A percentile compares a stretch with the other conserved stretches of the same genome.
These are phyloP conservation scores for Papio anubis DNA, from an alignment of 2,113 vertebrate species.

Conservation along the genomic window DNA sequence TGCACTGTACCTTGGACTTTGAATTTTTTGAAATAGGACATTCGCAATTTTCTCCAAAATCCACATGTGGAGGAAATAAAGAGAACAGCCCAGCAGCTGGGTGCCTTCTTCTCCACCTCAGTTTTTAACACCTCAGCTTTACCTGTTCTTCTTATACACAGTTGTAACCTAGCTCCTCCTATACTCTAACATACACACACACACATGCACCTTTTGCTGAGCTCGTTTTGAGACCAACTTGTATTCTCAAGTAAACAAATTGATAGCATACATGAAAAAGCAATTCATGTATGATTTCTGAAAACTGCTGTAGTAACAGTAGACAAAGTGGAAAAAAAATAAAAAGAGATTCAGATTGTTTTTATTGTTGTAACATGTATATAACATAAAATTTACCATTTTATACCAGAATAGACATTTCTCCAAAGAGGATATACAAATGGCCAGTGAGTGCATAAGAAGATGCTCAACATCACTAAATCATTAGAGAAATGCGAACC, in stretches of 20 bases:
- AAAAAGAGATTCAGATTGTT: neutral
- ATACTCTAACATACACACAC: too few relatives aligned
- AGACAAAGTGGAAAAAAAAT: neutral
- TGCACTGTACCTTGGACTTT: neutral
- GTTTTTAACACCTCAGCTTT: neutral
- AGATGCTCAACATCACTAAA: neutral
- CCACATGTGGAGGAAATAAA: neutral
- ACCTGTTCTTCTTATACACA: neutral
- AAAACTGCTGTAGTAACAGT: neutral
- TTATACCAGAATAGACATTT: neutral
- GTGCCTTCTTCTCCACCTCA: neutral
- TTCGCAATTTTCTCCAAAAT: conserved; percentile 23
- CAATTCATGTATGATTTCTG: neutral
- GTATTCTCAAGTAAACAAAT: neutral
- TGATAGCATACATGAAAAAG: neutral
- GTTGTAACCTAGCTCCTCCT: neutral
- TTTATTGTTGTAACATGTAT: neutral
- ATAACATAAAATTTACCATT: neutral
- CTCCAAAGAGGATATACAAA: neutral
- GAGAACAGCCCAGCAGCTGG: neutral
- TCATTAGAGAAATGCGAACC: neutral
- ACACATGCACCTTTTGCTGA: neutral
- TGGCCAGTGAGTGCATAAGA: neutral
- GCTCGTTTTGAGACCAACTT: neutral
- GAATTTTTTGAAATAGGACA: neutral